These are phyloP conservation scores for Drosophila serrata DNA, from an alignment of 1,140 invertebrate species.

Conservation along the genomic window DNA sequence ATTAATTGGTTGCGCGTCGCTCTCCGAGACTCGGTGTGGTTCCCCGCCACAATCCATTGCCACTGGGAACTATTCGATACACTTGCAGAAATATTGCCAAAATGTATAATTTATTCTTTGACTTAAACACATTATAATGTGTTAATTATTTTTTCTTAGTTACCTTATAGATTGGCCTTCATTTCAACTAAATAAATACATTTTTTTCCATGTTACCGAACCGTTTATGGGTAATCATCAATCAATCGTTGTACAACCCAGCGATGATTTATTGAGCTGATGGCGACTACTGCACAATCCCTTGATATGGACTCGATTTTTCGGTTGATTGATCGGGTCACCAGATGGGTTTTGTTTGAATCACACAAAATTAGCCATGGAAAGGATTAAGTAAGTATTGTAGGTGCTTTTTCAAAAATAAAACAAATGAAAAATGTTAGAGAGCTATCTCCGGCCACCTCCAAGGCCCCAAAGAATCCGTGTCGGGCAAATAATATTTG, in stretches of 20 bases:
- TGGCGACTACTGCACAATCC: constrained; percentile 23
- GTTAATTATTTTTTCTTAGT: too few relatives aligned
- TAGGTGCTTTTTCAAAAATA: background rate
- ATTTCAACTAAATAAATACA: background rate
- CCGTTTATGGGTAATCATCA: constrained; percentile 1
- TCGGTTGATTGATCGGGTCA: constrained; percentile 6
- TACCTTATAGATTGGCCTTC: background rate
- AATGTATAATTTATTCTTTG: too few relatives aligned
- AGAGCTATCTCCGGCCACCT: background rate
- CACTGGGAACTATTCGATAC: too few relatives aligned
- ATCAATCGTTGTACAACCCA: constrained; percentile 17
- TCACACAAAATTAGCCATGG: background rate
- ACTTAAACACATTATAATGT: too few relatives aligned
- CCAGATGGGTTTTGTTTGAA: background rate
- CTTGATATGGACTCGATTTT: background rate
- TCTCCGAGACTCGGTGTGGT: too few relatives aligned
- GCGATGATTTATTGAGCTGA: constrained; percentile 12
- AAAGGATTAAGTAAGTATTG: constrained; percentile 4
- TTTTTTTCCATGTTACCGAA: background rate
- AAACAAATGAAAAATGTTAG: background rate
- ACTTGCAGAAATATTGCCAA: too few relatives aligned
- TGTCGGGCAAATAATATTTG: constrained; percentile 21
- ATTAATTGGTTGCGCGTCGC: too few relatives aligned
- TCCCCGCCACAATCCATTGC: too few relatives aligned
- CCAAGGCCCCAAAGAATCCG: background rate